Evolutionary conservation across 92 coral and sea anemone species (phyloP), one percentile per base, ranked within the genome.

Genomic region (Phenganax stokvisi): DNA sequence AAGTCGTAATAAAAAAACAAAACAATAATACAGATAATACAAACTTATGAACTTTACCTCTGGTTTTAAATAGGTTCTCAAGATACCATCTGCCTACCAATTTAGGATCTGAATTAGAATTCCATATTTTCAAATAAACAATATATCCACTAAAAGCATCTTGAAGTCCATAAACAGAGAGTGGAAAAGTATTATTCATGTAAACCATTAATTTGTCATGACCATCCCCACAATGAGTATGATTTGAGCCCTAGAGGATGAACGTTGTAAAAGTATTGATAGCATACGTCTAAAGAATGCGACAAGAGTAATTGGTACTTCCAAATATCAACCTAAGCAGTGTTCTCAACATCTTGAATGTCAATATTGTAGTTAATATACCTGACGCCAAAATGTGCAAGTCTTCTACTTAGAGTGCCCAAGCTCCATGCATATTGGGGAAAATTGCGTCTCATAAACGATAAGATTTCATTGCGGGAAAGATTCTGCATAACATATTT

Each of bases 361-460:
- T 83, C 85, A 13, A 69, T 86, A 72, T 73, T 72, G 87, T 86
- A 86, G 3, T 59, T 44, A 56, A 89, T 59, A 72, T 89, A 89
- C 15, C 30, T 74, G 20, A 89, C 86, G 54, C 59, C 85, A 57
- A 86, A 86, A 82, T 51, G 58, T 37, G 89, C 91, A 83, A 88
- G 16, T 56, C 91, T 62, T 44, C 85, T 62, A 75, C 91, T 88
- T 25, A 82, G 84, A 29, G 87, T 83, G 31, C 84, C 75, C 56
- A 85, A 28, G 73, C 91, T 89, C 89, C 91, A 89, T 25, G 89
- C 85, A 72, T 86, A 89, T 56, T 85, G 85, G 11, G 89, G 92
- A 72, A 37, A 86, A 78, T 89, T 89, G 15, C 89, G 89, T 17
- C 65, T 11, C n/a, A 84, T 81, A 72, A 86, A 86, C 70, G 84